Base-by-base conservation (phyloP, 2,113 vertebrate genomes). In the Stigmatopora nigra region DNA sequence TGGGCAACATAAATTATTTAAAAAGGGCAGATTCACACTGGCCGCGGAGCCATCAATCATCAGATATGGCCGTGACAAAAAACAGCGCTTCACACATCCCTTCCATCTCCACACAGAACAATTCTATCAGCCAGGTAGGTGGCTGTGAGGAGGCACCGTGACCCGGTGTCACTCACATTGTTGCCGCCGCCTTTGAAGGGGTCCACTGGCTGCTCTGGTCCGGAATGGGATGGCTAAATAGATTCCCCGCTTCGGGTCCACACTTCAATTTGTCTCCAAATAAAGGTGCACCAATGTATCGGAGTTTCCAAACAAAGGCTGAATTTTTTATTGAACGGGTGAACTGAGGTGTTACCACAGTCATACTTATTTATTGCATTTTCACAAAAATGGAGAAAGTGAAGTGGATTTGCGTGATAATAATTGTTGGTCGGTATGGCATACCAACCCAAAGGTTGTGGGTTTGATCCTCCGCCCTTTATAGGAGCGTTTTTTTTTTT, bases 1-100 rank as follows among this genome's bases (percentile, higher is more conserved):
- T 94, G 93, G 87, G 93, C 93, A 91, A 95, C 92, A 97, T 99
- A 94, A 94, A 99, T 99, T 99, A 99, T 99, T 99, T 95, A 99
- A 97, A 98, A 99, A 99, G 96, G 96, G 93, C 95, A 98, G 92
- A 92, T 93, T 93, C 93, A 90, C 92, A 94, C 93, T 92, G 91
- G 93, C 95, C 94, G 95, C 90, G 90, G 91, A 97, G 93, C 95
- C 93, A 98, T 99, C 96, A 98, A 98, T 98, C 96, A 99, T 92
- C 91, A 90, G 90, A 94, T 94, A 94, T 94, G 93, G 92, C 92
- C 90, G 91, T 93, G 93, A 95, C 94, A 97, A 96, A 97, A 96
- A 86, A 83, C 82, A 79, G 89, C 91, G 92, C 91, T 93, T 94
- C 93, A 93, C 91, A 92, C 86, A 87, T 89, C 92, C 71, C 90